Evolutionary conservation across 2,888 invertebrate species (phyloP), one percentile per base, ranked within the genome.

Genomic region (Diogma glabrata): DNA sequence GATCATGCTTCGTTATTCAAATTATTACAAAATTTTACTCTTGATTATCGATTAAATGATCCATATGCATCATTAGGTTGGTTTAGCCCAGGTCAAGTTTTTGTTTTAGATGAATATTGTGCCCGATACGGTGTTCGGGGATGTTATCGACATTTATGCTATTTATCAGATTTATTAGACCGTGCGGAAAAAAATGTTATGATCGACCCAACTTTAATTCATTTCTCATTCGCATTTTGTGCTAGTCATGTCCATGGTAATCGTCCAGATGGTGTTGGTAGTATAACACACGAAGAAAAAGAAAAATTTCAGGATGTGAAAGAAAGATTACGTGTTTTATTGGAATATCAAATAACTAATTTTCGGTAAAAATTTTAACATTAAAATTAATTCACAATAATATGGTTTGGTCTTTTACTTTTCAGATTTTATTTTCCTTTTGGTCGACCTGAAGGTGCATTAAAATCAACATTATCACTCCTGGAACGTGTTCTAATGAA

Each of bases 11-110:
- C 84, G 57, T 74, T 96, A 52, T 99, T 99, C 74, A 87, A 86
- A 67, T 79, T 84, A 56, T 77, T 99, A 51, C 99, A 99, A 73
- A 89, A 88, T 51, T 75, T 91, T 54, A 92, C 96, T 2, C 75
- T 99, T 60, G 95, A 96, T 67, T 97, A 92, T 72, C 81, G 99
- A 61, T 79, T 99, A 55, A 90, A 87, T 67, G 99, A 99, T 74
- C 93, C 94, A n/a, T 97, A 94, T 67, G 95, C 95, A 66, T 97
- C 96, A 54, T 74, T 99, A 81, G 99, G 99, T 59, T 99, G 99
- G 99, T 97, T 99, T 72, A 96, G 96, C 62, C 97, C 99, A 0
- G 97, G 97, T 1, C 99, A 99, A 77, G 87, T 97, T 50, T 99
- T 97, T 72, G 95, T 96, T 10, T 73, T 99, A 60, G 99, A 99